phyloP scores from a whole-genome alignment of 2,888 invertebrate genomes.

The Trichopria drosophilae region DNA sequence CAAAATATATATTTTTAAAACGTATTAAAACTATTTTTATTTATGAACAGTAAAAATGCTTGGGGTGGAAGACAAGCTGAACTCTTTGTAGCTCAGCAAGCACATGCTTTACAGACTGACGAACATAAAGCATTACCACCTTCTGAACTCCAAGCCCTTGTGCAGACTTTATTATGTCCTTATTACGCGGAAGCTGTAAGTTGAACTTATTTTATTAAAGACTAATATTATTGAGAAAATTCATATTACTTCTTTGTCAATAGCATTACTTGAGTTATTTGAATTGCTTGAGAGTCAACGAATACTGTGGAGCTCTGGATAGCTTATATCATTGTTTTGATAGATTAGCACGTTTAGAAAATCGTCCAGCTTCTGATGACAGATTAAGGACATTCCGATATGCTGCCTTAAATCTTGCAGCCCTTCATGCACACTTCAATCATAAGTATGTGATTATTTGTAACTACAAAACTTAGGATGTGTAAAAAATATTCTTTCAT shows the following conservation, averaged over 20 bases:
- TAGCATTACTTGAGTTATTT: constrained; percentile 90
- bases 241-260: constrained; percentile 8
- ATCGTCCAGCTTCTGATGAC: constrained; percentile 59
- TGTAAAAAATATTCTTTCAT: constrained; percentile 8
- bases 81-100: constrained; percentile 84
- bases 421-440: constrained; percentile 83
- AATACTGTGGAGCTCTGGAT: constrained; percentile 81
- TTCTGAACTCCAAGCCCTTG: constrained; percentile 73
- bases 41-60: constrained; percentile 59
- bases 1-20: no score
- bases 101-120: constrained; percentile 78
- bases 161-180: constrained; percentile 75
- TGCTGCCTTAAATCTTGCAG: constrained; percentile 87
- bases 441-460: constrained; percentile 69
- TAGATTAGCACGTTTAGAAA: constrained; percentile 61
- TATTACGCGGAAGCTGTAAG: constrained; percentile 81
- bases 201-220: constrained; percentile 37
- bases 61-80: constrained; percentile 91
- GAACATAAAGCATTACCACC: constrained; percentile 79
- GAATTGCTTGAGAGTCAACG: constrained; percentile 84
- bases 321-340: constrained; percentile 84
- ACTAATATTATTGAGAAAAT: constrained; percentile 2
- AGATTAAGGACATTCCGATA: constrained; percentile 75
- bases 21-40: constrained; percentile 1
- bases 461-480: not conserved